Percentiles rank a stretch among this genome's conserved stretches.
These are phyloP conservation scores for Sebastes matsubarae DNA, from an alignment of 2,797 vertebrate genomes.

Conservation along the genomic window DNA sequence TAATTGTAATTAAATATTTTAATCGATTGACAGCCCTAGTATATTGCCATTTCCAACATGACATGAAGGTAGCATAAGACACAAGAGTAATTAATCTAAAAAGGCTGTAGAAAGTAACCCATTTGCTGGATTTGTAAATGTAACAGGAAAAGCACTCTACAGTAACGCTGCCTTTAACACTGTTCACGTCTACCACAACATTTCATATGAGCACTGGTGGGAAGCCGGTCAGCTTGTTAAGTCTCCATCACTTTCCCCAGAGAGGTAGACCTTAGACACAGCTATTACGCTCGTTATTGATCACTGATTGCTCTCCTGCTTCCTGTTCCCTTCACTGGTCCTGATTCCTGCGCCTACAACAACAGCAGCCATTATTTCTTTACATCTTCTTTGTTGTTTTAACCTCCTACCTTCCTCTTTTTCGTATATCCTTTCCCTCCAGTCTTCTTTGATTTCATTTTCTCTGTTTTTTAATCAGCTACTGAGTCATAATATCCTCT, in stretches of 20 bases:
- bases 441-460: neutral
- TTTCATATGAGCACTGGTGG: slow-evolving; percentile 19
- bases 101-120: neutral
- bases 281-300: slow-evolving; percentile 11
- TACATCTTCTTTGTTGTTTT: neutral
- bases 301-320: slow-evolving; percentile 28
- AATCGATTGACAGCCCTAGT: too few relatives aligned
- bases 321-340: slow-evolving; percentile 18
- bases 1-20: too few relatives aligned
- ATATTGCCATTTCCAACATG: neutral
- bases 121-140: neutral
- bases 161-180: neutral
- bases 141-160: neutral
- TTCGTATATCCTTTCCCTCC: neutral
- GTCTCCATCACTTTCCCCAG: neutral
- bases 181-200: neutral
- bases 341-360: neutral
- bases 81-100: neutral
- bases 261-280: slow-evolving; percentile 17
- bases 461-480: neutral
- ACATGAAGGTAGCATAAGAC: neutral
- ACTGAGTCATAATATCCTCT: slow-evolving; percentile 7
- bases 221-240: slow-evolving; percentile 9
- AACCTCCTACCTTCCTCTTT: neutral
- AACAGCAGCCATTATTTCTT: neutral